Evolutionary conservation across 1,140 invertebrate species (phyloP), one percentile per base, ranked within the genome.

Genomic region (Drosophila chauvacae): DNA sequence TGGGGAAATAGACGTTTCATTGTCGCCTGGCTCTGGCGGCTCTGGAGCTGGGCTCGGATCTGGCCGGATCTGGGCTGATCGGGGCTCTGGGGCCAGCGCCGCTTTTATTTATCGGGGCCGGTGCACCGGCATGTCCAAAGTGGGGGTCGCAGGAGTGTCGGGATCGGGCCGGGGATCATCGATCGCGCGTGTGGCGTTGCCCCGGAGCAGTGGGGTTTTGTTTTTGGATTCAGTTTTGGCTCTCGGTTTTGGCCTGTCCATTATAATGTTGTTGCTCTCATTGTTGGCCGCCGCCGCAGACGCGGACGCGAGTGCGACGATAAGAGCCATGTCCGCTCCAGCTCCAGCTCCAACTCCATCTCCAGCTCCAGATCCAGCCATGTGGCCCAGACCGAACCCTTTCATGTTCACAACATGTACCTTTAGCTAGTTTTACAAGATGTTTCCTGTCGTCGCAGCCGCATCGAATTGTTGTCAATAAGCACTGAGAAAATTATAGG

Each of bases 391-490:
- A 77, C 66, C 66, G 74, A 70, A 60, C 83, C 80, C 81, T 90
- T 90, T 84, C 76, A 91, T 90, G 82, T 90, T 86, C 82, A 91
- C 82, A 90, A 88, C 85, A 91, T 91, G 90, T 91, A 77, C 73
- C 81, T 78, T 87, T 91, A 90, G 83, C 90, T 91, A 83, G 90
- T 91, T 91, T 91, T 91, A 91, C 90, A 91, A 81, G 90, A 91
- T 91, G 90, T 91, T 91, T 91, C 90, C 90, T 91, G 90, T 91
- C 90, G 86, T 80, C 74, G 82, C 74, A 87, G 84, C 78, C 78
- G 76, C 81, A 90, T 91, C 90, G 90, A 90, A 87, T 87, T 90
- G 80, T 91, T 84, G 85, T 90, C 90, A 91, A 91, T 91, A 90
- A 68, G 50, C 55, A 64, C 72, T 70, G 28, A 3, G n/a, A 71